phyloP scores from a whole-genome alignment of 2,888 invertebrate genomes.

The Orchestes rusci region DNA sequence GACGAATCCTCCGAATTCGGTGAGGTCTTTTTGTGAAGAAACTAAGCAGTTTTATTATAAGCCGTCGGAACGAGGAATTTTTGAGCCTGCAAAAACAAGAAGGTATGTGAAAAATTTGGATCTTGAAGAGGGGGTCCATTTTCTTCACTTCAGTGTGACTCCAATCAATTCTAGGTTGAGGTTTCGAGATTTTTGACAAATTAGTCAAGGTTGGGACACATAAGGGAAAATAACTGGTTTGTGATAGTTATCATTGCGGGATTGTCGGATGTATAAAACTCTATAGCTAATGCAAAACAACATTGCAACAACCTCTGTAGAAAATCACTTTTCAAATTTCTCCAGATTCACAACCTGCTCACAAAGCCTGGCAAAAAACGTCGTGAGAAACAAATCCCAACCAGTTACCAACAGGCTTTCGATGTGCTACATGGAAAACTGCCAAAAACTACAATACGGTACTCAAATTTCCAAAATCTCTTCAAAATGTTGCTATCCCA shows the following conservation, averaged over 20 bases:
- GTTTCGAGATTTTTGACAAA: too few species aligned
- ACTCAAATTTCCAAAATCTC: too few species aligned
- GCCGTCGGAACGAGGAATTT: constrained; percentile 17
- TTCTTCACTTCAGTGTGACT: background rate
- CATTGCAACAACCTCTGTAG: background rate
- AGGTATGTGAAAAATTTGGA: constrained; percentile 4
- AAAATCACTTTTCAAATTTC: constrained; percentile 3
- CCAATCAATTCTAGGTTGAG: too few species aligned
- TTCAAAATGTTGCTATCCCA: too few species aligned
- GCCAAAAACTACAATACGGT: constrained; percentile 21
- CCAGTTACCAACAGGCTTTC: constrained; percentile 20
- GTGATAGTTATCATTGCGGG: too few species aligned
- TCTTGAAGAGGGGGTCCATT: background rate
- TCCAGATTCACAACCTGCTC: constrained; percentile 11
- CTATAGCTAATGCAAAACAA: too few species aligned
- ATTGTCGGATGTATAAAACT: too few species aligned
- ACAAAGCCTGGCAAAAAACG: constrained; percentile 13
- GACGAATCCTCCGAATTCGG: constrained; percentile 14
- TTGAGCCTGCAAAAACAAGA: constrained; percentile 15
- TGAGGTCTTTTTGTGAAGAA: constrained; percentile 18
- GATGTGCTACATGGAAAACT: constrained; percentile 29
- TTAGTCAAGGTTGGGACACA: too few species aligned
- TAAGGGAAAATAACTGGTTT: too few species aligned
- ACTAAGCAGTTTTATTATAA: constrained; percentile 18
- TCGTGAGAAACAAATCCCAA: constrained; percentile 9